Percentiles rank a stretch among this genome's conserved stretches.
These are phyloP conservation scores for Habroteleia sp. DNA, from an alignment of 2,888 invertebrate species.

Conservation along the genomic window DNA sequence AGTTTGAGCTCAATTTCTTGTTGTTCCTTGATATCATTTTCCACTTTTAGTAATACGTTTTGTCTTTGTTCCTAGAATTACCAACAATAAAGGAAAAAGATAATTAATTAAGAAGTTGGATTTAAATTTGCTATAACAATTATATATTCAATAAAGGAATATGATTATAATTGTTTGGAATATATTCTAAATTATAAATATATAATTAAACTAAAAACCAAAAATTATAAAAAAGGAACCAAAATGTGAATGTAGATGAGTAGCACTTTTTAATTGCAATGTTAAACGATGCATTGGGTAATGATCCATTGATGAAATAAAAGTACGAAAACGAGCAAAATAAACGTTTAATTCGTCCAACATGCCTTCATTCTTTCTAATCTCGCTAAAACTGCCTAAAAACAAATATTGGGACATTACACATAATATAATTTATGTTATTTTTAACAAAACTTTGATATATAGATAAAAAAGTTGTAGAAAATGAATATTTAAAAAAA, in stretches of 20 bases:
- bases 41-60: constrained; percentile 83
- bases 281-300: constrained; percentile 26
- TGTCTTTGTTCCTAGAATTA: constrained; percentile 82
- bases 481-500: background rate
- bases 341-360: constrained; percentile 79
- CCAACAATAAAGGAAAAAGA: constrained; percentile 11
- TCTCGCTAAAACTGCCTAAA: constrained; percentile 84
- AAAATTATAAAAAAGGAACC: constrained; percentile 19
- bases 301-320: constrained; percentile 48
- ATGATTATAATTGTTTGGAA: no score
- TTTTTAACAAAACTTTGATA: background rate
- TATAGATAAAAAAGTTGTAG: background rate
- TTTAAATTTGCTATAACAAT: background rate
- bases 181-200: constrained; percentile 4
- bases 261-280: constrained; percentile 23
- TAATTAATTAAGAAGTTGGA: constrained; percentile 1
- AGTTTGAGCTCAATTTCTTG: constrained; percentile 85
- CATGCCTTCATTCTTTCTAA: constrained; percentile 85
- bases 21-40: constrained; percentile 85
- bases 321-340: constrained; percentile 56
- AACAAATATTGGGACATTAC: constrained; percentile 73
- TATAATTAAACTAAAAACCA: constrained; percentile 1
- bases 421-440: constrained; percentile 45
- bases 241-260: constrained; percentile 25
- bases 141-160: background rate